Evolutionary conservation across 2,797 vertebrate species (phyloP).

Genomic region (Adelosebastes latens): DNA sequence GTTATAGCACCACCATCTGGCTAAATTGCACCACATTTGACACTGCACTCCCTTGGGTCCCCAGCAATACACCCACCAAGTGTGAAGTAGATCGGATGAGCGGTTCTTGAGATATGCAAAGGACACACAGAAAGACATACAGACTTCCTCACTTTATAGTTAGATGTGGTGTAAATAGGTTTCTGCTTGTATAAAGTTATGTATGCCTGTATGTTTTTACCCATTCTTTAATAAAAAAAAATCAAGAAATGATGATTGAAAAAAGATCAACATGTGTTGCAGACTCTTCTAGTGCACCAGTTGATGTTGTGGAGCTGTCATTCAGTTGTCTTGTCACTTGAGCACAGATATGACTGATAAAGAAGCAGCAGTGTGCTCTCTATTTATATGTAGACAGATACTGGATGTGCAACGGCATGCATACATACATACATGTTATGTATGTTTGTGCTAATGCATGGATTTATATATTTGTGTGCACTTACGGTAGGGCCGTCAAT

Average conservation of each 20-base stretch:
- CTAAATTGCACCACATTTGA: no score
- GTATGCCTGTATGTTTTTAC: neutral
- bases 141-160: no score
- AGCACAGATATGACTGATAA: neutral
- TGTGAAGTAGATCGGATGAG: no score
- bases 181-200: neutral
- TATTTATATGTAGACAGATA: neutral
- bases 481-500: constrained; percentile 91
- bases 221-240: neutral
- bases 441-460: neutral
- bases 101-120: no score
- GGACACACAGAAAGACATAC: no score
- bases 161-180: no score
- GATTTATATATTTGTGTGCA: constrained; percentile 30
- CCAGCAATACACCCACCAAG: no score
- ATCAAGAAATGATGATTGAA: no score
- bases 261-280: neutral
- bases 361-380: neutral
- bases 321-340: neutral
- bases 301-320: neutral
- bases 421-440: neutral
- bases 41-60: no score
- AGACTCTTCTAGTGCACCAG: neutral
- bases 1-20: no score
- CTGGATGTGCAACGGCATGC: neutral